Base-by-base conservation (phyloP, 2,888 invertebrate species). In the Amiota mariae region DNA sequence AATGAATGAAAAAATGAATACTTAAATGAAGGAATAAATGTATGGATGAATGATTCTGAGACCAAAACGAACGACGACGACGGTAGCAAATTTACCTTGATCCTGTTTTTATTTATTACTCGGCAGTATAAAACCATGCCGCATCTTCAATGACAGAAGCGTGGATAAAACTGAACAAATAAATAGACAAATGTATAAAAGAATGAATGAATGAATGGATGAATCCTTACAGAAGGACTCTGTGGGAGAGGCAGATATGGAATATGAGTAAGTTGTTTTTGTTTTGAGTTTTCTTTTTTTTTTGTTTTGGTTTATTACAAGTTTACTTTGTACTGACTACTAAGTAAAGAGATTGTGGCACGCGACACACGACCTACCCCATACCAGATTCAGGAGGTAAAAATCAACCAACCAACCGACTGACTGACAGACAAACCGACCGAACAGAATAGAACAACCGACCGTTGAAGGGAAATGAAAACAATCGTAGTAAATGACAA, bases 151-250 rank as follows among this genome's bases (percentile, higher is more conserved):
- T 20, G 57, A 59, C 20, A 63, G 18, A 18, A 63, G 20, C 24
- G 20, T 77, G 77, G 77, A 72, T 49, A 72, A 79, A 82, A 80
- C 81, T 84, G 79, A 78, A 81, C 81, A 84, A 85, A 86, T 81
- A 84, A 85, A 86, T 86, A 82, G 80, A 82, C 85, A 81, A 84
- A 86, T 80, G 83, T 82, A 85, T 82, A 80, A 84, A 85, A 81
- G 63, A 63, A 46, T 63, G 63, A 63, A 63, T 54, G 54, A 54
- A 12, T 54, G 51, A 51, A 24, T 15, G 61, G 61, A 15, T 63
- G 63, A 63, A 12, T 54, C 13, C 12, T 54, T 54, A n/a, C 54
- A 18, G 36, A 64, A 13, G 47, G 48, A 59, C 11, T 10, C 1
- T 20, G 67, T 24, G 12, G 49, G 36, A 67, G 67, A 67, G 51